Percentiles rank a stretch among this genome's conserved stretches.
Evolutionary conservation across 2,888 invertebrate genomes (phyloP).

Genomic region (Agrochola macilenta): DNA sequence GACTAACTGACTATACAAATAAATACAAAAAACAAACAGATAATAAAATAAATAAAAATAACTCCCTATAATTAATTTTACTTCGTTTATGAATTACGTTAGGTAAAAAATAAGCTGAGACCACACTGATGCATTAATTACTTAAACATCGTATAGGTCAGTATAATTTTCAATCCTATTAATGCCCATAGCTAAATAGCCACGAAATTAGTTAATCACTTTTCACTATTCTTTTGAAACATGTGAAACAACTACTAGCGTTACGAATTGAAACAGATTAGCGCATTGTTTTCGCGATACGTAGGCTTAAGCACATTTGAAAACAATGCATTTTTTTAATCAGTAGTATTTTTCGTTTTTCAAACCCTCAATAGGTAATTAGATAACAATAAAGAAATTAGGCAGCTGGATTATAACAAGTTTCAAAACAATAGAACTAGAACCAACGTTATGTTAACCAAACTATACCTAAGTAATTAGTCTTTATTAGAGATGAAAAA

Average conservation of each 20-base stretch:
- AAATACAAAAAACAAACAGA: no score
- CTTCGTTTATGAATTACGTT: neutral
- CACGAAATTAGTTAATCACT: conserved; percentile 25
- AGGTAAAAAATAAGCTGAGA: neutral
- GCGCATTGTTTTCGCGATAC: conserved; percentile 20
- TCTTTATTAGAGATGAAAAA: conserved; percentile 35
- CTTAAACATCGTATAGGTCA: neutral
- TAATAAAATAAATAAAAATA: no score
- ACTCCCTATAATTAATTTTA: neutral
- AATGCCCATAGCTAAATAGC: conserved; percentile 14
- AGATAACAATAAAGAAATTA: neutral
- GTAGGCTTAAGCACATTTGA: conserved; percentile 13
- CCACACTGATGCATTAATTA: neutral
- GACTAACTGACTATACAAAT: no score
- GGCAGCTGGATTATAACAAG: neutral
- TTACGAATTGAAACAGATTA: conserved; percentile 56
- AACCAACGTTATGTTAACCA: conserved; percentile 4
- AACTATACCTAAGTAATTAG: conserved; percentile 9
- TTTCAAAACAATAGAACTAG: conserved; percentile 11
- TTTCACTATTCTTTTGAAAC: conserved; percentile 26
- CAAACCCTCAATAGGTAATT: neutral
- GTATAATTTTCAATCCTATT: conserved; percentile 5
- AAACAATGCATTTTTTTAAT: conserved; percentile 24
- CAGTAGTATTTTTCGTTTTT: neutral
- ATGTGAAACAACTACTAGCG: conserved; percentile 21